Percentiles rank a stretch among this genome's conserved stretches.
phyloP scores from a whole-genome alignment of 2,888 invertebrate species.

The Plagiodera versicolora region DNA sequence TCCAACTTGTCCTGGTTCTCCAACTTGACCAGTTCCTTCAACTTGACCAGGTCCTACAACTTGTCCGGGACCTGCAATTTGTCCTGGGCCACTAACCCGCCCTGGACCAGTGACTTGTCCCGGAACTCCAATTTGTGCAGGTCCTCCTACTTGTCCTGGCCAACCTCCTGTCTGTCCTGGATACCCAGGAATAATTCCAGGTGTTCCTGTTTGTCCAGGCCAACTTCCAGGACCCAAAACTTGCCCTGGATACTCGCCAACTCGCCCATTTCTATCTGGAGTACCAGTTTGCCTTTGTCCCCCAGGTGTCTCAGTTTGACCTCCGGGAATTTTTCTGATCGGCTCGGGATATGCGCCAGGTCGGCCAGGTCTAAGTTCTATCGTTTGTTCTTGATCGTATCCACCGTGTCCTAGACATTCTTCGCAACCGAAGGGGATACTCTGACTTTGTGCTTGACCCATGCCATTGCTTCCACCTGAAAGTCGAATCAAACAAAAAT shows the following conservation, averaged over 20 bases:
- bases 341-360: constrained; percentile 22
- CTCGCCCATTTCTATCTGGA: constrained; percentile 1
- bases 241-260: no score
- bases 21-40: constrained; percentile 14
- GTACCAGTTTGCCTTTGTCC: constrained; percentile 17
- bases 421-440: constrained; percentile 70
- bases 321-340: constrained; percentile 11
- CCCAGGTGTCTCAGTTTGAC: constrained; percentile 3
- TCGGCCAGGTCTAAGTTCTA: constrained; percentile 30
- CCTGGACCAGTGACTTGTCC: constrained; percentile 22
- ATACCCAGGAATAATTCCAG: neutral
- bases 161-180: neutral
- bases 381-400: constrained; percentile 39
- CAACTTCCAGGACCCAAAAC: no score
- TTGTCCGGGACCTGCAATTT: constrained; percentile 13
- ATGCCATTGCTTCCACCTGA: constrained; percentile 79
- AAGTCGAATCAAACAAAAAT: constrained; percentile 39
- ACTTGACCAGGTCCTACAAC: constrained; percentile 24
- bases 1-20: constrained; percentile 8
- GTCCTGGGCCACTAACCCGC: constrained; percentile 5
- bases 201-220: neutral
- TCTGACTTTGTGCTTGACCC: constrained; percentile 89
- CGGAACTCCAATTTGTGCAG: constrained; percentile 18
- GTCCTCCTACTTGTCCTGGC: neutral
- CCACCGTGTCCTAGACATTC: constrained; percentile 57